These are phyloP conservation scores for Pollenia angustigena DNA, from an alignment of 2,888 invertebrate genomes.

Conservation along the genomic window DNA sequence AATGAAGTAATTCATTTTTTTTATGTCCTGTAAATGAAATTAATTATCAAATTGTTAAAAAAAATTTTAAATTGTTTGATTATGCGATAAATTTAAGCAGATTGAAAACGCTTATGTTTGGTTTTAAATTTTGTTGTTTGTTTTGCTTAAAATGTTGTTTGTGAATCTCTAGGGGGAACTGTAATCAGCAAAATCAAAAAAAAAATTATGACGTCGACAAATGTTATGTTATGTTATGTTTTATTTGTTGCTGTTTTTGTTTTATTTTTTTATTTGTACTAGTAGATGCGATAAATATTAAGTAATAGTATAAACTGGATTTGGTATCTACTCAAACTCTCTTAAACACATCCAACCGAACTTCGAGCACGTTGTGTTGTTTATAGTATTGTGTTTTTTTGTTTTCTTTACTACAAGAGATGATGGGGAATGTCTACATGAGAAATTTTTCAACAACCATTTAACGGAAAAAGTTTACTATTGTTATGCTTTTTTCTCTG, in stretches of 20 bases:
- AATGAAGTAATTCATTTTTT: too few species aligned
- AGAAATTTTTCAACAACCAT: conserved; percentile 44
- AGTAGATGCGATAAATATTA: conserved; percentile 66
- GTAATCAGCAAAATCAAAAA: conserved; percentile 15
- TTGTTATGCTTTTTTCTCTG: conserved; percentile 41
- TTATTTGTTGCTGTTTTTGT: conserved; percentile 36
- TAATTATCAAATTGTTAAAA: too few species aligned
- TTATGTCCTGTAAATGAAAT: too few species aligned
- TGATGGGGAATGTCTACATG: conserved; percentile 52
- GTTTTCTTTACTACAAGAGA: conserved; percentile 16
- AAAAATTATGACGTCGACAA: conserved; percentile 63
- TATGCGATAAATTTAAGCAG: too few species aligned
- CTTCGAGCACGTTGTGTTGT: conserved; percentile 54
- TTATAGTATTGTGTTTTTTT: conserved; percentile 27
- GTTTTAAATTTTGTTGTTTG: too few species aligned
- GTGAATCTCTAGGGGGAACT: conserved; percentile 41
- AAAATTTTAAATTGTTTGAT: too few species aligned
- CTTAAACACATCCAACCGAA: background rate
- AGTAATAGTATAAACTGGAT: conserved; percentile 68
- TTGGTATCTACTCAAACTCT: conserved; percentile 26
- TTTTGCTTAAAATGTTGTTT: background rate
- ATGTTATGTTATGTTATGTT: conserved; percentile 35
- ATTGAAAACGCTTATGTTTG: too few species aligned
- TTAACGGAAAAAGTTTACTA: conserved; percentile 49
- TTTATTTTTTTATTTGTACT: conserved; percentile 22